Evolutionary conservation across 2,113 vertebrate species (phyloP), one percentile per base, ranked within the genome.

Genomic region (Pimephales promelas): DNA sequence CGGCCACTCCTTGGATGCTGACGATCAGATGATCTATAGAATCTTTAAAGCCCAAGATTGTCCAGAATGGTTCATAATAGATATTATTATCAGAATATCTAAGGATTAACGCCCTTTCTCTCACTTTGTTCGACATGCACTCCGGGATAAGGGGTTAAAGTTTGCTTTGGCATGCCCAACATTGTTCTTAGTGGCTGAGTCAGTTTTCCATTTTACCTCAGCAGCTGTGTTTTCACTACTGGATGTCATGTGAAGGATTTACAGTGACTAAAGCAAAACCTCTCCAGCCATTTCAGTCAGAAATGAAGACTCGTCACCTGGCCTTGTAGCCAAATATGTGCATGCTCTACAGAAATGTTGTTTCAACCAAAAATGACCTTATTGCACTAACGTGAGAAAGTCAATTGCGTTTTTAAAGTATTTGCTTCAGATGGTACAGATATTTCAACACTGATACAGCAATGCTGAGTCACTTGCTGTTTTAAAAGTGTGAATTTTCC

Each of bases 171-270:
- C 68, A 75, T 62, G 10, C 3, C 52, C 74, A 49, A 61, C 54
- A n/a, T 47, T 70, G 54, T 72, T 70, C 52, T 26, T 4, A 24
- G 4, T 54, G 62, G 24, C 45, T 66, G 72, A 62, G 66, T 68
- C 45, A 66, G 70, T 34, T 66, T 85, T 81, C 59, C 14, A 47
- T 62, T 84, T 24, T 26, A 57, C 10, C 40, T 18, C 64, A 64
- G 34, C 64, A 79, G 64, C 62, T 83, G 62, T 77, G 64, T 43
- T 45, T 76, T 62, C 20, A 5, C 10, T 49, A 68, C 36, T 24
- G 34, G 31, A 26, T 43, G 52, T 59, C 43, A 68, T 40, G 74
- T 16, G 47, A 71, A 45, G 61, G 52, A 79, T 78, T 68, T 78
- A 62, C 40, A 78, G 74, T n/a, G 36, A 70, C 68, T 45, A 52